Percentiles rank a stretch among this genome's conserved stretches.
Conservation (phyloP, 2,113 vertebrate species). For the cattle (Bos taurus) region ARS-UCD2.0 NC_037330.1:103813501-103814000, state of each 20-base stretch:
- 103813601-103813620: background rate
- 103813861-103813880: background rate
- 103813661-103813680: background rate
- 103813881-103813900: background rate
- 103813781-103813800: background rate
- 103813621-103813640: background rate
- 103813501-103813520: background rate
- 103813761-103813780: background rate
- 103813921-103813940: background rate
- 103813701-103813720: background rate
- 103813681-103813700: background rate
- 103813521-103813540: conserved; percentile 3
- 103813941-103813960: background rate
- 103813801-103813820: background rate
- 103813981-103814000: background rate
- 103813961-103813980: background rate
- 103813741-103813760: background rate
- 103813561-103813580: background rate
- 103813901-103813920: background rate
- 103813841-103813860: background rate
- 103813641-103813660: background rate
- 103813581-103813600: background rate
- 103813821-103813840: background rate
- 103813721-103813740: background rate
- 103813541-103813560: background rate